A percentile compares a stretch with the other conserved stretches of the same genome.
Conservation (phyloP, 92 coral and sea anemone genomes). For the Muricea muricata region DNA sequence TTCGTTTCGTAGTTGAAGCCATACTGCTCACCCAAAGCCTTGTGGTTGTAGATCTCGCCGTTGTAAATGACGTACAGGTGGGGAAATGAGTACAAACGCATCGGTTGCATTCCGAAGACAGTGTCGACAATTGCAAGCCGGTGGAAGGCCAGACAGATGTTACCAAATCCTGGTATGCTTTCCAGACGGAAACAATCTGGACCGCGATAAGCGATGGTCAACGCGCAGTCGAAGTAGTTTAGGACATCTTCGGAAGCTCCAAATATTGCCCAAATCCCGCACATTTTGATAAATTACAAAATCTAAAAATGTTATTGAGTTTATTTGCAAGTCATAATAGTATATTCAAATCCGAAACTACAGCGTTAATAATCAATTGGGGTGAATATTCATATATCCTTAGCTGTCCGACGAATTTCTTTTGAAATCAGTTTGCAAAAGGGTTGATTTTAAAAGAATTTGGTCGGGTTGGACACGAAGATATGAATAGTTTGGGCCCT, state of each 20-base stretch:
- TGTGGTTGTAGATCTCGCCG: slow-evolving; percentile 70
- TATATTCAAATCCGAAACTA: no score
- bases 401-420: no score
- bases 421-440: no score
- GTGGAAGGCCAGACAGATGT: slow-evolving; percentile 69
- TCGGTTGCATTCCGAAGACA: slow-evolving; percentile 71
- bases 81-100: slow-evolving; percentile 65
- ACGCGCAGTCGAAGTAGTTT: slow-evolving; percentile 51
- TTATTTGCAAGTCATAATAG: no score
- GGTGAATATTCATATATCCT: no score
- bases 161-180: slow-evolving; percentile 66
- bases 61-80: slow-evolving; percentile 62
- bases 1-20: slow-evolving; percentile 57
- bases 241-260: slow-evolving; percentile 60
- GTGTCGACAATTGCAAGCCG: slow-evolving; percentile 60
- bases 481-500: no score
- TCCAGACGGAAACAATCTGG: slow-evolving; percentile 74
- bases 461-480: no score
- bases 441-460: no score
- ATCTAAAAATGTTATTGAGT: no score
- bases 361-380: no score
- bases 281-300: no score
- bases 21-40: slow-evolving; percentile 57
- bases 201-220: slow-evolving; percentile 65
- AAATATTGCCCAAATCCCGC: slow-evolving; percentile 82